Conservation (phyloP, 1,140 invertebrate species). For the Scaptomyza graminum region DNA sequence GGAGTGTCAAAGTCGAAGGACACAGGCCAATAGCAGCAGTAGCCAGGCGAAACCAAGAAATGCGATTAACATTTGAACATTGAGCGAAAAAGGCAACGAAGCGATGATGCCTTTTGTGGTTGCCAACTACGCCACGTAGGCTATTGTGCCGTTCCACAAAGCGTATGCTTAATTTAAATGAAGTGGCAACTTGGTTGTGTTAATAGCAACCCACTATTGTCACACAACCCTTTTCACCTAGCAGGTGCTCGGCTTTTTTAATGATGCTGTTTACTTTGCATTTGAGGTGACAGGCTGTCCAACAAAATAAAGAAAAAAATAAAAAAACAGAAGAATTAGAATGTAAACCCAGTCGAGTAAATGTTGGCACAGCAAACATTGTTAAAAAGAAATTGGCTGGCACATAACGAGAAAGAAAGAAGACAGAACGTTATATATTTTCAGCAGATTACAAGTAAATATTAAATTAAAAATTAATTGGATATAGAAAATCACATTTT, state of each 20-base stretch:
- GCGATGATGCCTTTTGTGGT: constrained; percentile 64
- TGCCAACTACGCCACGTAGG: constrained; percentile 52
- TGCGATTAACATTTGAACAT: constrained; percentile 78
- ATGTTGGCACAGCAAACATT: constrained; percentile 39
- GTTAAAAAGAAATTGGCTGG: constrained; percentile 36
- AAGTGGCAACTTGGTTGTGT: constrained; percentile 68
- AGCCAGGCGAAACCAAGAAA: constrained; percentile 59
- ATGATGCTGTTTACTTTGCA: constrained; percentile 71
- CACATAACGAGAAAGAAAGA: no score
- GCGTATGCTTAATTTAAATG: constrained; percentile 75
- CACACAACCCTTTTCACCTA: constrained; percentile 3
- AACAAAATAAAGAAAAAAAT: constrained; percentile 11
- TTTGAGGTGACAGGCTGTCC: constrained; percentile 46
- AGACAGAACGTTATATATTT: no score
- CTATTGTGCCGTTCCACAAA: constrained; percentile 37
- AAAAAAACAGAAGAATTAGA: constrained; percentile 36
- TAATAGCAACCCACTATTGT: constrained; percentile 48
- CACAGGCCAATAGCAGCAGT: constrained; percentile 27
- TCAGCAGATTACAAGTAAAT: background rate
- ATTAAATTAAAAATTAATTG: background rate
- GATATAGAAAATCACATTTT: no score
- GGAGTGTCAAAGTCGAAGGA: constrained; percentile 37
- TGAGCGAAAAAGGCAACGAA: constrained; percentile 60
- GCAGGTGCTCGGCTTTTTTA: constrained; percentile 43
- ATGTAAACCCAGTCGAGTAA: constrained; percentile 18